A percentile compares a stretch with the other conserved stretches of the same genome.
phyloP scores from a whole-genome alignment of 1,140 invertebrate genomes.

The Drosophila ambigua region DNA sequence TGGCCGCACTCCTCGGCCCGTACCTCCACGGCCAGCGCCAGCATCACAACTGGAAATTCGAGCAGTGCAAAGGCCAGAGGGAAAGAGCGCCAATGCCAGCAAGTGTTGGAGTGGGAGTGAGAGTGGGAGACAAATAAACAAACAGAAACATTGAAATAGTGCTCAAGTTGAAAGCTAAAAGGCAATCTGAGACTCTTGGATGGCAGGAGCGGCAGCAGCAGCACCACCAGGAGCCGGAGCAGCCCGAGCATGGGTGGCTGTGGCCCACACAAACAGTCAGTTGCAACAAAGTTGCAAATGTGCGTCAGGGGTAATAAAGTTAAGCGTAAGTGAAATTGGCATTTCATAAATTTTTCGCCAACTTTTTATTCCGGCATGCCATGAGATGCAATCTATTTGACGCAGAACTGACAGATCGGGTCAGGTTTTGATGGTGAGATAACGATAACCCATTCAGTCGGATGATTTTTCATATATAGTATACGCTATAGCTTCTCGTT shows the following conservation, averaged over 20 bases:
- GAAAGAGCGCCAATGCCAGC: neutral
- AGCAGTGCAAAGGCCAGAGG: conserved; percentile 33
- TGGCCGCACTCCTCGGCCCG: conserved; percentile 85
- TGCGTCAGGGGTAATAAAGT: conserved; percentile 83
- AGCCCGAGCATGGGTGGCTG: neutral
- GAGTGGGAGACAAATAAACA: conserved; percentile 68
- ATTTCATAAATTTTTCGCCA: conserved; percentile 75
- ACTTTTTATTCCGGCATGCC: neutral
- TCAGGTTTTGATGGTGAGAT: conserved; percentile 11
- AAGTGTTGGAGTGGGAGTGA: conserved; percentile 13
- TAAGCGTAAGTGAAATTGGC: conserved; percentile 83
- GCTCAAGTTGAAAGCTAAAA: conserved; percentile 76
- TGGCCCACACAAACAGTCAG: conserved; percentile 1
- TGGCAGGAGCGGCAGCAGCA: conserved; percentile 3
- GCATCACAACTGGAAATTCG: conserved; percentile 62
- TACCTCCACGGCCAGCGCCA: conserved; percentile 46
- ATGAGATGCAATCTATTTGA: neutral
- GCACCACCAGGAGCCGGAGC: neutral
- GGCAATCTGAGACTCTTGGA: conserved; percentile 73
- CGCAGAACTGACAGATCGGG: conserved; percentile 13
- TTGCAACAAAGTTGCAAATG: conserved; percentile 83
- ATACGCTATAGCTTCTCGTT: neutral
- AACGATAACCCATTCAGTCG: conserved; percentile 19
- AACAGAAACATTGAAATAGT: conserved; percentile 75
- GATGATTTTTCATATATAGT: conserved; percentile 5